Conservation (phyloP, 1,140 invertebrate species). For the Belonocnema kinseyi region DNA sequence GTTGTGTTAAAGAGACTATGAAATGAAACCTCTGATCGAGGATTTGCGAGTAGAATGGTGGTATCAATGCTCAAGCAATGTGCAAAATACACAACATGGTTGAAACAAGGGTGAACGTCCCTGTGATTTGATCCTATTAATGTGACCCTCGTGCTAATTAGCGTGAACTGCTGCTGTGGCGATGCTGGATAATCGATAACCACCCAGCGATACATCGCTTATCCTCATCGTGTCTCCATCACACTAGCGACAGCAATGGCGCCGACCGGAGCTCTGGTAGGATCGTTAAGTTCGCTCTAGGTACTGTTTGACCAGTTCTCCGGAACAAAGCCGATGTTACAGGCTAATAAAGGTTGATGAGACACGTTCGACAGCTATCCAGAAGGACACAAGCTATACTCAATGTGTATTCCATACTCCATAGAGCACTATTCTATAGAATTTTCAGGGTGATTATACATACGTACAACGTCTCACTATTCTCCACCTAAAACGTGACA, state of each 20-base stretch:
- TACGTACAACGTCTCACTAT: conserved; percentile 5
- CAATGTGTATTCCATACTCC: background rate
- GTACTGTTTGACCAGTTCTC: conserved; percentile 65
- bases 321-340: conserved; percentile 66
- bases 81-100: conserved; percentile 59
- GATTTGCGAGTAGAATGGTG: background rate
- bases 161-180: conserved; percentile 65
- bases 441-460: conserved; percentile 8
- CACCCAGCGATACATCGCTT: conserved; percentile 57
- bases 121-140: conserved; percentile 68
- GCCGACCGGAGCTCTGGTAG: conserved; percentile 37
- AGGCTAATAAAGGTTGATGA: conserved; percentile 63
- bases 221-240: conserved; percentile 46
- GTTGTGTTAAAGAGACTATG: conserved; percentile 16
- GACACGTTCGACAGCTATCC: conserved; percentile 52
- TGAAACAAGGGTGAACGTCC: conserved; percentile 65
- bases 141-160: conserved; percentile 66
- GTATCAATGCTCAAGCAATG: conserved; percentile 45
- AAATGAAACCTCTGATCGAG: background rate
- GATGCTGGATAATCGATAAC: conserved; percentile 60
- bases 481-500: conserved; percentile 20
- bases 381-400: conserved; percentile 41
- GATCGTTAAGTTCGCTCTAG: conserved; percentile 60
- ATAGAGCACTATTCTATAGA: background rate
- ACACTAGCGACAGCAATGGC: conserved; percentile 4